Evolutionary conservation across 2,797 vertebrate genomes (phyloP).

Genomic region (Perodicticus potto): DNA sequence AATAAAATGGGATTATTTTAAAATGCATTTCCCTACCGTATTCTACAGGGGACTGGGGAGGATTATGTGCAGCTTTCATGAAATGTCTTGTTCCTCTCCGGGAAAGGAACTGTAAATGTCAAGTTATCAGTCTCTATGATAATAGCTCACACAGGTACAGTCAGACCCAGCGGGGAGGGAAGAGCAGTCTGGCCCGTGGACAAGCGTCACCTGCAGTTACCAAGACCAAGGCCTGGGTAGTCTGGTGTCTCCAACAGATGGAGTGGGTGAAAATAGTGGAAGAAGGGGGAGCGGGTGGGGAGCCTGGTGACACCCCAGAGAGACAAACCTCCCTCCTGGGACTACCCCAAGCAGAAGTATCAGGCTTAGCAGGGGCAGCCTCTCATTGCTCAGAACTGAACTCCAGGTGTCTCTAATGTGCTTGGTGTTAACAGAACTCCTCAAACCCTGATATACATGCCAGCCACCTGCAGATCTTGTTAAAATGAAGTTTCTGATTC

Average conservation of each 20-base stretch:
- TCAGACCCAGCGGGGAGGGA: neutral
- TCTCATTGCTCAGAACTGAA: neutral
- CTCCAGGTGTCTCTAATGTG: neutral
- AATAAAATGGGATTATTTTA: slow-evolving; percentile 64
- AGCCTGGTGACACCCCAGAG: neutral
- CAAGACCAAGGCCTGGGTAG: neutral
- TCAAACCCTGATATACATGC: neutral
- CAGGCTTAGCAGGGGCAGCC: neutral
- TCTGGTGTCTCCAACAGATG: neutral
- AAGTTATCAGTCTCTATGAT: slow-evolving; percentile 62
- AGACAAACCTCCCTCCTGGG: neutral
- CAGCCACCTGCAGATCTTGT: slow-evolving; percentile 36
- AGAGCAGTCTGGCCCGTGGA: rapidly evolving
- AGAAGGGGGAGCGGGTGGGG: neutral
- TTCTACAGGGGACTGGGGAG: slow-evolving; percentile 50
- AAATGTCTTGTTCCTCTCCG: slow-evolving; percentile 75
- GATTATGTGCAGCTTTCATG: slow-evolving; percentile 72
- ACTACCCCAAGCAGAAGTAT: neutral
- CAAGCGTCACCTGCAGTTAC: neutral
- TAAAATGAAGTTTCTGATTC: slow-evolving; percentile 33
- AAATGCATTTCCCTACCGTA: slow-evolving; percentile 11
- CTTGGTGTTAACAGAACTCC: slow-evolving; percentile 32
- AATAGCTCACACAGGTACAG: neutral
- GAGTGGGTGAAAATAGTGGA: neutral
- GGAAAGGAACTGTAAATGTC: slow-evolving; percentile 79